These are phyloP conservation scores for Dendronephthya gigantea DNA, from an alignment of 64 coral and sea anemone genomes.

Conservation along the genomic window DNA sequence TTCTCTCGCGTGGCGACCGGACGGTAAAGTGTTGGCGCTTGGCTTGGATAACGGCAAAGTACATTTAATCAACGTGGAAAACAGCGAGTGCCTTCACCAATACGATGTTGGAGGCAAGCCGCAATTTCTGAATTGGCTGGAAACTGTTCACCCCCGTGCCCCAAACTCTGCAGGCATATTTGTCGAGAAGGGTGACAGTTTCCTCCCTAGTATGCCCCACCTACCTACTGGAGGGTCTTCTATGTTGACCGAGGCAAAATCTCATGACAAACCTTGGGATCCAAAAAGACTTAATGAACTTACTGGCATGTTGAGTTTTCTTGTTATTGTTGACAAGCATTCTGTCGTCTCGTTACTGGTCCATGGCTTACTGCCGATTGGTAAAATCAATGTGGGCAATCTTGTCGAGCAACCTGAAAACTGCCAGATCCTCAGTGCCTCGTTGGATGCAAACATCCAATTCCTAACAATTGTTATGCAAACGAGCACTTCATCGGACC, in stretches of 20 bases:
- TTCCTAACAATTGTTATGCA: conserved; percentile 43
- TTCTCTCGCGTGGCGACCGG: conserved; percentile 70
- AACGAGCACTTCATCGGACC: background rate
- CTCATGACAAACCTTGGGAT: conserved; percentile 44
- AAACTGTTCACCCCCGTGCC: conserved; percentile 19
- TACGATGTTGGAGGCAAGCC: conserved; percentile 33
- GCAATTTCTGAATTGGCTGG: conserved; percentile 60
- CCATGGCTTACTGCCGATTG: conserved; percentile 72
- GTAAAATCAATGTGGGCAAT: conserved; percentile 33
- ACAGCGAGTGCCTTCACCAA: conserved; percentile 75
- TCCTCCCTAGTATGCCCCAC: conserved; percentile 51
- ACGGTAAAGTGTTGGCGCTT: conserved; percentile 80
- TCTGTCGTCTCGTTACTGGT: conserved; percentile 61
- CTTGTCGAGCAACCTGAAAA: background rate
- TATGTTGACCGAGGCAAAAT: conserved; percentile 55
- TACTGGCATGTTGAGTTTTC: conserved; percentile 57
- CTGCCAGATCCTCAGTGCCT: conserved; percentile 21
- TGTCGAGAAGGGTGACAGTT: conserved; percentile 51
- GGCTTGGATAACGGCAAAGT: conserved; percentile 60
- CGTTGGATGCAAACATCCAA: conserved; percentile 43
- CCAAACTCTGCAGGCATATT: conserved; percentile 5
- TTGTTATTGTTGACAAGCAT: conserved; percentile 50
- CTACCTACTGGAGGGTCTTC: conserved; percentile 61
- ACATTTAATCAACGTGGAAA: conserved; percentile 74
- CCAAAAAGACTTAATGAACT: conserved; percentile 69